Conservation (phyloP, 2,888 invertebrate species). For the Encarsia formosa region DNA sequence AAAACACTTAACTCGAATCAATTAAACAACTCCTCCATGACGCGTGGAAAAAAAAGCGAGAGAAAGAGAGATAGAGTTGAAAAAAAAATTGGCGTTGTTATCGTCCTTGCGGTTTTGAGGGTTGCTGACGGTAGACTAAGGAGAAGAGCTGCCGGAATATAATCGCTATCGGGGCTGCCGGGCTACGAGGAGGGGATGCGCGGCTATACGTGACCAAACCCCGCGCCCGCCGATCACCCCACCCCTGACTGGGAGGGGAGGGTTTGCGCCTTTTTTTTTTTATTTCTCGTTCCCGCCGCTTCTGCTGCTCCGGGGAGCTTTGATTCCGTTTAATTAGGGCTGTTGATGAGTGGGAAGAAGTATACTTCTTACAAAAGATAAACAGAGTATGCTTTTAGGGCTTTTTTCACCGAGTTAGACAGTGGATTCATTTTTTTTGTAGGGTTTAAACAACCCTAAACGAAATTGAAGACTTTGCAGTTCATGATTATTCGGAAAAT, state of each 20-base stretch:
- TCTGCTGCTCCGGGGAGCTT: neutral
- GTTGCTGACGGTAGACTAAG: conserved; percentile 10
- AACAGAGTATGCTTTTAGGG: no score
- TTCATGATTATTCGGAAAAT: no score
- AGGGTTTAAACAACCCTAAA: no score
- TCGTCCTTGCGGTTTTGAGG: conserved; percentile 21
- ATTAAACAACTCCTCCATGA: neutral
- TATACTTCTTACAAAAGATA: no score
- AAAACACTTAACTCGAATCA: neutral
- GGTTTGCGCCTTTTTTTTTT: neutral
- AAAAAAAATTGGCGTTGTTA: neutral
- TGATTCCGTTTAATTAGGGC: neutral
- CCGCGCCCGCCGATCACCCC: conserved; percentile 31
- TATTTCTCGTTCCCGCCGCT: neutral
- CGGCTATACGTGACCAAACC: conserved; percentile 33
- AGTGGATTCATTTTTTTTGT: no score
- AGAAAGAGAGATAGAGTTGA: neutral
- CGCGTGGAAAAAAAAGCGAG: no score
- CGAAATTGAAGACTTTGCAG: no score
- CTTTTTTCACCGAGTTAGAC: no score
- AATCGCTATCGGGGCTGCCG: conserved; percentile 24
- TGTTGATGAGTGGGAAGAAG: neutral
- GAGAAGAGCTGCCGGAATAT: conserved; percentile 16
- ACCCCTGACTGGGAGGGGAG: conserved; percentile 10
- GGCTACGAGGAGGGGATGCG: no score